Base-by-base conservation (phyloP, 1,140 invertebrate genomes). In the Drosophila pandora region DNA sequence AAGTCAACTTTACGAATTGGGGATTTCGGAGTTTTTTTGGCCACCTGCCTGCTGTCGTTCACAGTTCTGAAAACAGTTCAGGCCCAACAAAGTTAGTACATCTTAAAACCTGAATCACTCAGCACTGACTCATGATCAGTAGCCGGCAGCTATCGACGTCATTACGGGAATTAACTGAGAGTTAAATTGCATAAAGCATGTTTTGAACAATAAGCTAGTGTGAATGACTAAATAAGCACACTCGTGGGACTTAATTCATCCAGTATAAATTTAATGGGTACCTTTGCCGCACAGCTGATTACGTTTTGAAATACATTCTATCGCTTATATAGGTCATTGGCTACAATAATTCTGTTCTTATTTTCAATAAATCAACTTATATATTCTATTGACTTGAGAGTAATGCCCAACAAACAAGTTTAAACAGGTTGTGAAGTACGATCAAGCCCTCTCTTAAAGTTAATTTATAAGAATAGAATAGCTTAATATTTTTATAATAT, bases 11-110 rank as follows among this genome's bases (percentile, higher is more conserved):
- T 13, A 13, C 17, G 43, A 7, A 21, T 47, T 47, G 43, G 43
- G 43, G 21, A 47, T 47, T 13, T 39, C 70, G 49, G 81, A 57
- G 54, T 70, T 81, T 58, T 59, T 65, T 64, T 28, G 63, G 21
- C n/a, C 34, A 37, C 43, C 21, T 61, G 53, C 9, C 32, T 63
- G 13, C 39, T 81, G 49, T 47, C 57, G 43, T 55, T 70, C 6
- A 47, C 39, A 58, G 30, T 59, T 76, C 55, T 76, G 30, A 34
- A 52, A 32, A 25, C 22, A 43, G 77, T 67, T 25, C n/a, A 55
- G 39, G 69, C 81, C 64, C 81, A 85, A 56, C 59, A 76, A 67
- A 87, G 81, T 85, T 58, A 87, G 81, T 84, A 81, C 25, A 53
- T 17, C 5, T 6, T 32, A 63, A 47, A 30, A 13, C 22, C 34